These are phyloP conservation scores for Odocoileus virginianus DNA, from an alignment of 2,113 vertebrate genomes.

Conservation along the genomic window DNA sequence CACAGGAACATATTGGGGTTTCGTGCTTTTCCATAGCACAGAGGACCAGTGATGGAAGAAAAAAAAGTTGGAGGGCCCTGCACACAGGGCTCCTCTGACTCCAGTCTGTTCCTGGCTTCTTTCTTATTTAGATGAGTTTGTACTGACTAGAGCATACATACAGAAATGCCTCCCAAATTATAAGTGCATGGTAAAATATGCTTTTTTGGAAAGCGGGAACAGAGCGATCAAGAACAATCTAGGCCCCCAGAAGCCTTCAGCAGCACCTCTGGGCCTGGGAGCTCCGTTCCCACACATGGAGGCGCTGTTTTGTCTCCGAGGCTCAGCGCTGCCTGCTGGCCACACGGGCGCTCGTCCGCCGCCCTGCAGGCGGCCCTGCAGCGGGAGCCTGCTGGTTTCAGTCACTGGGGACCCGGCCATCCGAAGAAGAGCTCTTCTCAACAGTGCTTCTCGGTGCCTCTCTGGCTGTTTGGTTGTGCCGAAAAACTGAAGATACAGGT, in stretches of 20 bases:
- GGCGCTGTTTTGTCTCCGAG: accelerated
- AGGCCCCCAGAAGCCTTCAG: accelerated
- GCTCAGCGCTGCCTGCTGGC: not conserved
- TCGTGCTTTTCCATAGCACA: accelerated
- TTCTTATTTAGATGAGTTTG: too few relatives aligned
- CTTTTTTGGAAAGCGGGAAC: too few relatives aligned
- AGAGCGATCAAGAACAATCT: accelerated
- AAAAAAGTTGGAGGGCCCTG: accelerated
- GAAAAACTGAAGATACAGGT: accelerated
- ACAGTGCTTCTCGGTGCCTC: accelerated
- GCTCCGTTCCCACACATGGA: accelerated
- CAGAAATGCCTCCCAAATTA: accelerated
- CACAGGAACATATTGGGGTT: accelerated
- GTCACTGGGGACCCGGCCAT: accelerated
- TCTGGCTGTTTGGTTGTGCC: accelerated
- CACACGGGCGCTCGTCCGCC: accelerated
- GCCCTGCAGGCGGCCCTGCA: accelerated
- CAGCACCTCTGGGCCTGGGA: not conserved
- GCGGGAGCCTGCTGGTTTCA: accelerated
- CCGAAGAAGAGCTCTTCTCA: accelerated
- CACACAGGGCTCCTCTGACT: accelerated
- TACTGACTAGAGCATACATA: accelerated
- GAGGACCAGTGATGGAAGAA: accelerated
- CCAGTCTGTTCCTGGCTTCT: accelerated
- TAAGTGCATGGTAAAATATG: accelerated